Percentiles rank a stretch among this genome's conserved stretches.
phyloP scores from a whole-genome alignment of 2,888 invertebrate genomes.

The Plebejus anna region DNA sequence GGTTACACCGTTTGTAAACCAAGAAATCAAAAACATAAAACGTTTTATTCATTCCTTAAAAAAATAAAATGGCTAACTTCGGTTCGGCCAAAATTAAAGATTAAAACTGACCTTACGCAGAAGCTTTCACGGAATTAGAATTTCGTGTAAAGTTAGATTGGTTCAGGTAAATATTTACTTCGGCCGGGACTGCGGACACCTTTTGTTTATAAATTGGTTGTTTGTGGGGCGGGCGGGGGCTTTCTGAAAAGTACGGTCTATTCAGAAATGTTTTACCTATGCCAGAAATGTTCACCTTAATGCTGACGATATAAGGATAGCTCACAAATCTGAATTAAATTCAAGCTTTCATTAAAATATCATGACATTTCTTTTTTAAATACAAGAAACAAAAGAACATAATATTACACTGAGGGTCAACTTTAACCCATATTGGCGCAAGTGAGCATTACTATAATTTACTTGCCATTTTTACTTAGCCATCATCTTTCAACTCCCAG shows the following conservation, averaged over 20 bases:
- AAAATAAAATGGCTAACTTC: background rate
- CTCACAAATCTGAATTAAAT: too few relatives aligned
- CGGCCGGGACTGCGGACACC: slow-evolving; percentile 1
- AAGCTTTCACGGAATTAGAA: slow-evolving; percentile 4
- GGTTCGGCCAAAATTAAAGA: slow-evolving; percentile 3
- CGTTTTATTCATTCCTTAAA: background rate
- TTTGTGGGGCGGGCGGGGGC: background rate
- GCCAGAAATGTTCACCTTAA: too few relatives aligned
- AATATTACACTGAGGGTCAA: too few relatives aligned
- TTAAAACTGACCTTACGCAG: slow-evolving; percentile 2
- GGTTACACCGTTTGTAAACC: background rate
- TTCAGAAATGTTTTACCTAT: background rate
- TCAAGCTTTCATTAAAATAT: too few relatives aligned
- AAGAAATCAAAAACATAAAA: background rate
- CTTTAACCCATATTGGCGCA: too few relatives aligned
- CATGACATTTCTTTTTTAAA: too few relatives aligned
- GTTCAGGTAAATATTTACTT: background rate
- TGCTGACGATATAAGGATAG: background rate
- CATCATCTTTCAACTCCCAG: too few relatives aligned
- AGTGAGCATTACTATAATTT: too few relatives aligned
- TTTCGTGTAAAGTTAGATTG: slow-evolving; percentile 10
- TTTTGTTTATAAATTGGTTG: slow-evolving; percentile 12
- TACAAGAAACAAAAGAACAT: background rate
- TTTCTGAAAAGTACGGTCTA: background rate
- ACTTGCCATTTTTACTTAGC: too few relatives aligned